phyloP scores from a whole-genome alignment of 2,113 vertebrate genomes.

The Cynopterus brachyotis region DNA sequence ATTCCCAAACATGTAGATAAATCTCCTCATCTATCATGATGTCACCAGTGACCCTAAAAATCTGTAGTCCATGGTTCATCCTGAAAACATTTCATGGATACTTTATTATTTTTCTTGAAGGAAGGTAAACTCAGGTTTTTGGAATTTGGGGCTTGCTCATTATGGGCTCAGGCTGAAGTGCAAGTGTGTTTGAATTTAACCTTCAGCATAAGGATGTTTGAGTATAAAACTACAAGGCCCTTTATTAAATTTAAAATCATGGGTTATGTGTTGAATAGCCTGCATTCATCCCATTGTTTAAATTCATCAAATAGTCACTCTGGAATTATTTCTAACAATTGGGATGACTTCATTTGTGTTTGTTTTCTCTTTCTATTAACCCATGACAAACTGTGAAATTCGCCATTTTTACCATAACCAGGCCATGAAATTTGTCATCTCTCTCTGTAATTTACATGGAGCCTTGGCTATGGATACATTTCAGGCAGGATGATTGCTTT shows the following conservation, averaged over 20 bases:
- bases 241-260: conserved; percentile 80
- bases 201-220: conserved; percentile 69
- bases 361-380: conserved; percentile 83
- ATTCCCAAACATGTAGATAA: conserved; percentile 71
- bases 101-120: conserved; percentile 78
- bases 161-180: conserved; percentile 66
- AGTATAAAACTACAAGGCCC: conserved; percentile 57
- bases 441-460: conserved; percentile 71
- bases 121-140: conserved; percentile 60
- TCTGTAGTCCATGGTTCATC: conserved; percentile 66
- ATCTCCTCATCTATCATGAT: conserved; percentile 71
- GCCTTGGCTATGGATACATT: conserved; percentile 67
- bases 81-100: conserved; percentile 77
- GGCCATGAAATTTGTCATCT: conserved; percentile 77
- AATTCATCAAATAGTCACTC: conserved; percentile 75
- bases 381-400: conserved; percentile 82
- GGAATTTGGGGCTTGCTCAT: conserved; percentile 71
- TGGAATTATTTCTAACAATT: conserved; percentile 78
- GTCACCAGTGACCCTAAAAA: conserved; percentile 72
- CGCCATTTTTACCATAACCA: conserved; percentile 77
- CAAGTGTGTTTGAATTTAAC: conserved; percentile 68
- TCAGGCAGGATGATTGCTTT: conserved; percentile 55
- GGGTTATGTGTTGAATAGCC: conserved; percentile 55
- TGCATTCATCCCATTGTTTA: conserved; percentile 73
- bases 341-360: conserved; percentile 81